These are phyloP conservation scores for Lacanobia wlatinum DNA, from an alignment of 2,888 invertebrate genomes.

Conservation along the genomic window DNA sequence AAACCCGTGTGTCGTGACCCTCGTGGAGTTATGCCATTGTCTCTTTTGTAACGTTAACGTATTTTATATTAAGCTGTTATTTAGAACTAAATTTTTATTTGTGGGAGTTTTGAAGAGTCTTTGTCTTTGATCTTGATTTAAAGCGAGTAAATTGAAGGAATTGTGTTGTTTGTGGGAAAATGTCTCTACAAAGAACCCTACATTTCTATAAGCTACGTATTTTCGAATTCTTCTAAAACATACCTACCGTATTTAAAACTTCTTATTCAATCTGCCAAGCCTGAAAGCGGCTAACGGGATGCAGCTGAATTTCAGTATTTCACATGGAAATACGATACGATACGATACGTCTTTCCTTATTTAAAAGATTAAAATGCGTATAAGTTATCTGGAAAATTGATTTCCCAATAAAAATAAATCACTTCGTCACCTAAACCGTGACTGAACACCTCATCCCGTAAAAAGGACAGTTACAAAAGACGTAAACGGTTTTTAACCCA, in stretches of 20 bases:
- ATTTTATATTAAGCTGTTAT: slow-evolving; percentile 23
- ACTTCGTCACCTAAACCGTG: slow-evolving; percentile 21
- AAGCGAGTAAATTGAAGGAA: neutral
- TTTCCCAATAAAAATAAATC: slow-evolving; percentile 30
- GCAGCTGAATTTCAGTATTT: too few relatives aligned
- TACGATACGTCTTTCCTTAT: too few relatives aligned
- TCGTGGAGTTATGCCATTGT: slow-evolving; percentile 28
- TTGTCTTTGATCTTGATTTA: neutral
- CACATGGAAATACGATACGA: too few relatives aligned
- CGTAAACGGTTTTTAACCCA: slow-evolving; percentile 52
- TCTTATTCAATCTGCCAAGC: too few relatives aligned
- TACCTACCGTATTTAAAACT: neutral
- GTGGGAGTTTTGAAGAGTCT: neutral
- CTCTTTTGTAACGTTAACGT: slow-evolving; percentile 11
- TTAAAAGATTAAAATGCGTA: neutral
- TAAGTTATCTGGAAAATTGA: neutral
- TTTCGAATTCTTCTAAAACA: neutral
- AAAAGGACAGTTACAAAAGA: slow-evolving; percentile 45
- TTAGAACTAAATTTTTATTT: slow-evolving; percentile 7
- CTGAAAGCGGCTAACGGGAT: too few relatives aligned
- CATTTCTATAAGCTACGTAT: neutral
- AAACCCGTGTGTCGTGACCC: slow-evolving; percentile 29
- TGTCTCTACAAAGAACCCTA: neutral
- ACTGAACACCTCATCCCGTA: slow-evolving; percentile 29
- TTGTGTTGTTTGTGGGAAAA: neutral